These are phyloP conservation scores for Gopherus flavomarginatus DNA, from an alignment of 2,113 vertebrate species.

Conservation along the genomic window DNA sequence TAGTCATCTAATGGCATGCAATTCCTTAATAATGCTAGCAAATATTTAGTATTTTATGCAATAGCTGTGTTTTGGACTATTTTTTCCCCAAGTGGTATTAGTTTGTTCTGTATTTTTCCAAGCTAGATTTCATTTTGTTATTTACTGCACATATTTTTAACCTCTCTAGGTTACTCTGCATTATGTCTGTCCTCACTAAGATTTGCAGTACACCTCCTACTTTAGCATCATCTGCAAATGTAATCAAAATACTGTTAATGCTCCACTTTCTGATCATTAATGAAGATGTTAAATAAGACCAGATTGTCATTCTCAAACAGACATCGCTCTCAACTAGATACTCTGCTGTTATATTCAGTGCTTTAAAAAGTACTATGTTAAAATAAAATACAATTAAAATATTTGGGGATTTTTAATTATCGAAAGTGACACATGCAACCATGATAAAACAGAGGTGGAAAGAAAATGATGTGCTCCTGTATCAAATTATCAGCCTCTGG, in stretches of 20 bases:
- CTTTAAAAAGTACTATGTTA: accelerated
- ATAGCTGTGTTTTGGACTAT: neutral
- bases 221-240: conserved; percentile 24
- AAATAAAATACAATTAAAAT: neutral
- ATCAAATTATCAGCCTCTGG: neutral
- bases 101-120: neutral
- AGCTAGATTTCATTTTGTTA: neutral
- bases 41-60: neutral
- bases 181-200: neutral
- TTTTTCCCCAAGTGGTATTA: neutral
- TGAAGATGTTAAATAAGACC: neutral
- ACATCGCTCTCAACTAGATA: neutral
- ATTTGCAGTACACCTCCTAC: neutral
- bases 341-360: neutral
- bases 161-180: conserved; percentile 17
- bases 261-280: neutral
- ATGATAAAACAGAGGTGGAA: neutral
- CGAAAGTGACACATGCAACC: neutral
- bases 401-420: neutral
- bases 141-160: neutral
- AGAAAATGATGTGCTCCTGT: neutral
- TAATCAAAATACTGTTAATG: neutral
- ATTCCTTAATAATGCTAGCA: neutral
- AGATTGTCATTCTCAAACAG: neutral
- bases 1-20: neutral